Evolutionary conservation across 2,888 invertebrate species (phyloP).

Genomic region (Exocentrus adspersus): DNA sequence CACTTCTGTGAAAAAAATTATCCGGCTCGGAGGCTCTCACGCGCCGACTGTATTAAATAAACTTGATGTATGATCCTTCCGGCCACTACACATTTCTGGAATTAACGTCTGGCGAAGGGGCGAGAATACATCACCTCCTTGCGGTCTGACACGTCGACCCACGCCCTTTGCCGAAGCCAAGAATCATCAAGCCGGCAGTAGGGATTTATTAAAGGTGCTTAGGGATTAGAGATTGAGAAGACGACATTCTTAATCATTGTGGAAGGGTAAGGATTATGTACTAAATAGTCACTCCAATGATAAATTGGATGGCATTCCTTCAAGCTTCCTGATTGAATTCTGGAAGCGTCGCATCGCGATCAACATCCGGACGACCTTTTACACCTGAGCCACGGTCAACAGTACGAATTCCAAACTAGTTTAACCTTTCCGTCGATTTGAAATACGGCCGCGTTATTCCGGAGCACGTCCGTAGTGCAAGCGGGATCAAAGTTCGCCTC

Average conservation of each 20-base stretch:
- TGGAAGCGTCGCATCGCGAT: too few species aligned
- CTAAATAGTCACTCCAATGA: too few species aligned
- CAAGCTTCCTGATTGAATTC: too few species aligned
- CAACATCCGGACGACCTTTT: too few species aligned
- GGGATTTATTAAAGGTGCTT: constrained; percentile 11
- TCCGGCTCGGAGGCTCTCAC: background rate
- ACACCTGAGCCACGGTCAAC: background rate
- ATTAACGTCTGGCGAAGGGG: constrained; percentile 5
- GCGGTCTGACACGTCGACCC: constrained; percentile 20
- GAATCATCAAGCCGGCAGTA: constrained; percentile 10
- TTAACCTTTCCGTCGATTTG: background rate
- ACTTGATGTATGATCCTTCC: background rate
- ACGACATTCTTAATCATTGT: too few species aligned
- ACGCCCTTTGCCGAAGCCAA: constrained; percentile 11
- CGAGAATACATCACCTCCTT: constrained; percentile 3
- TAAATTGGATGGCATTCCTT: too few species aligned
- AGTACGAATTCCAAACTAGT: background rate
- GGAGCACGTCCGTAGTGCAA: background rate
- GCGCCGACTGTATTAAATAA: background rate
- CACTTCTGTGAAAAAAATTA: too few species aligned
- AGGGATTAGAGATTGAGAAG: background rate
- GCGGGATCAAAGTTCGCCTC: background rate
- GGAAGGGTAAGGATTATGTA: too few species aligned
- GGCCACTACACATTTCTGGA: background rate
- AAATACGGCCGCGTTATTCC: background rate